Base-by-base conservation (phyloP, 2,113 vertebrate species). In the Cercocebus atys region DNA sequence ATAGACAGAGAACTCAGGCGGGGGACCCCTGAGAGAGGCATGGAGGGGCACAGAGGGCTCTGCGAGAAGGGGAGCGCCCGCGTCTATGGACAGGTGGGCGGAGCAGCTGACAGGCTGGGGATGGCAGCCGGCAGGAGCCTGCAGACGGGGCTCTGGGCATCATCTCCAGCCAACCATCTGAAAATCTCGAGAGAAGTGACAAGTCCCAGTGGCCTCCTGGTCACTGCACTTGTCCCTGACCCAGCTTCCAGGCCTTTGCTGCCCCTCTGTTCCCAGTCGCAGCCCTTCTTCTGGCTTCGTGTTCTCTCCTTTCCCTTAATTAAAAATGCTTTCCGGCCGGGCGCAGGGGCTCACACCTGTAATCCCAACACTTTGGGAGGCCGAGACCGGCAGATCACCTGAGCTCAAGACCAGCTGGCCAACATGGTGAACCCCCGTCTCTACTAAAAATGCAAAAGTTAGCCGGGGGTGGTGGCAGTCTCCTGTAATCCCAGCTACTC, bases 211-310 rank as follows among this genome's bases (percentile, higher is more conserved):
- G 18, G 79, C 79, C 35, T 61, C 59, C 52, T 55, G 52, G 52
- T 55, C 52, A 20, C 52, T 20, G 18, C 52, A 55, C 52, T 55
- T 20, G 52, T 55, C 52, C 52, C 52, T 7, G n/a, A 72, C n/a
- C 66, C 43, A 23, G 38, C 59, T 14, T 43, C 8, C 40, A 5
- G 0, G 17, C 9, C 8, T 4, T 45, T 32, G 14, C n/a, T 18
- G 38, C 22, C 20, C 52, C 52, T 9, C 47, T 8, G 4, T 38
- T 20, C 13, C n/a, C 0, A 6, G 1, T 16, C 32, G n/a, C 18
- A 6, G n/a, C 59, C 45, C 14, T 43, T 11, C 25, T 6, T 20
- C 40, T 6, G 0, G 32, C 66, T 6, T 1, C 38, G 0, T 35
- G 35, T 3, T 16, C 61, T 38, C 13, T 7, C 38, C 68, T 47